phyloP scores from a whole-genome alignment of 2,888 invertebrate species.

The Brachyptera putata region DNA sequence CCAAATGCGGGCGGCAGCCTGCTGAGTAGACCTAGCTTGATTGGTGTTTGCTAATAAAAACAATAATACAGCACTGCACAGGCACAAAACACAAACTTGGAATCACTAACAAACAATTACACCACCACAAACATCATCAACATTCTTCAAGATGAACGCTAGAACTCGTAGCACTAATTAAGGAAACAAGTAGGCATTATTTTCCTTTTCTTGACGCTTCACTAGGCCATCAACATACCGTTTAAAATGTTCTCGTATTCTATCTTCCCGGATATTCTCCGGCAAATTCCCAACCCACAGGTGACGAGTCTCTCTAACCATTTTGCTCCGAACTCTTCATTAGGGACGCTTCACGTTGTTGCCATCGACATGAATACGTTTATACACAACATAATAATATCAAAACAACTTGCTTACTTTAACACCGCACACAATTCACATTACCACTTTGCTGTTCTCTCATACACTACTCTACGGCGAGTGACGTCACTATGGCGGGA shows the following conservation, averaged over 20 bases:
- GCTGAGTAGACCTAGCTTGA: slow-evolving; percentile 1
- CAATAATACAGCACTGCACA: slow-evolving; percentile 16
- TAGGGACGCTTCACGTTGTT: slow-evolving; percentile 51
- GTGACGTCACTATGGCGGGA: slow-evolving; percentile 51
- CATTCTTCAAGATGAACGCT: not conserved
- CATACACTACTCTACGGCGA: slow-evolving; percentile 49
- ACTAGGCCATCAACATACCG: slow-evolving; percentile 64
- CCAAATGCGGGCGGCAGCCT: no score
- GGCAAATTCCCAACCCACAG: slow-evolving; percentile 99
- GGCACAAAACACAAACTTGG: not conserved
- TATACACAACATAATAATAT: slow-evolving; percentile 36
- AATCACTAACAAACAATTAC: slow-evolving; percentile 10
- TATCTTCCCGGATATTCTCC: slow-evolving; percentile 97
- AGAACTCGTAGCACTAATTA: slow-evolving; percentile 15
- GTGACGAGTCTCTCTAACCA: slow-evolving; percentile 99
- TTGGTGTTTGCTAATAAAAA: not conserved
- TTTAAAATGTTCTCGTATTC: slow-evolving; percentile 96
- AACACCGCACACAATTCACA: slow-evolving; percentile 31
- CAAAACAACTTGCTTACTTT: no score
- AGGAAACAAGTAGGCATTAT: slow-evolving; percentile 2
- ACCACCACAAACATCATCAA: not conserved
- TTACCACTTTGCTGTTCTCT: slow-evolving; percentile 41
- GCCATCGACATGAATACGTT: slow-evolving; percentile 49
- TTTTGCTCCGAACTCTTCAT: slow-evolving; percentile 95
- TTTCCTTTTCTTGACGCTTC: slow-evolving; percentile 12